Evolutionary conservation across 2,113 vertebrate genomes (phyloP).

Genomic region (Etheostoma spectabile): DNA sequence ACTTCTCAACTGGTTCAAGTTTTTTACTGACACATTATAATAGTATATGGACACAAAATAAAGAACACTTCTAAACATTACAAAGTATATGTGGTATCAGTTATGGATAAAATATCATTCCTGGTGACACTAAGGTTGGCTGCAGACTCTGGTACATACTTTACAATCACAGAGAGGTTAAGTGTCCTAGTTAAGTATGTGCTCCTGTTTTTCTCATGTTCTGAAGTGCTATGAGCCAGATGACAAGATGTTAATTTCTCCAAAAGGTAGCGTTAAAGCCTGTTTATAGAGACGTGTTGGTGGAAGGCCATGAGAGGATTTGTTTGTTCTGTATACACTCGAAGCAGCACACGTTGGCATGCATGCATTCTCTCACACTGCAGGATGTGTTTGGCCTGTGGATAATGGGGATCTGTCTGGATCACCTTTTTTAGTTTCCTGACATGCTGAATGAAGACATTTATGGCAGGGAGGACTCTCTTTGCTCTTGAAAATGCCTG

Average conservation of each 20-base stretch:
- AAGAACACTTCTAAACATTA: neutral
- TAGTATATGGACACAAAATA: neutral
- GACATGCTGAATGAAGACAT: slow-evolving; percentile 26
- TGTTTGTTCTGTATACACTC: slow-evolving; percentile 24
- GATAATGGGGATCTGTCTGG: slow-evolving; percentile 36
- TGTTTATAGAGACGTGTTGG: neutral
- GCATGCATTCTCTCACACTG: neutral
- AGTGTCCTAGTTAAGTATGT: neutral
- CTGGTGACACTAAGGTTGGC: neutral
- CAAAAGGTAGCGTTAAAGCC: neutral
- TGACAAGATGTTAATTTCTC: neutral
- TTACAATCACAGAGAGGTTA: neutral
- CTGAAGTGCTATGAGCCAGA: neutral
- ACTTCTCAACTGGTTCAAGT: neutral
- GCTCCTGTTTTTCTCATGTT: neutral
- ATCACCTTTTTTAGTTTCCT: slow-evolving; percentile 29
- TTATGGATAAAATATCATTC: neutral
- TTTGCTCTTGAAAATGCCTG: slow-evolving; percentile 12
- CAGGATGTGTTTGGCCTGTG: slow-evolving; percentile 27
- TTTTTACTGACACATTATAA: neutral
- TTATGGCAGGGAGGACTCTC: slow-evolving; percentile 23
- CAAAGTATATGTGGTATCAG: neutral
- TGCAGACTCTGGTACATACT: neutral
- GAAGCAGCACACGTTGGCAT: neutral
- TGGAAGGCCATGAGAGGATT: slow-evolving; percentile 9